Evolutionary conservation across 2,888 invertebrate genomes (phyloP).

Genomic region (Callyntrura guangdongensis): DNA sequence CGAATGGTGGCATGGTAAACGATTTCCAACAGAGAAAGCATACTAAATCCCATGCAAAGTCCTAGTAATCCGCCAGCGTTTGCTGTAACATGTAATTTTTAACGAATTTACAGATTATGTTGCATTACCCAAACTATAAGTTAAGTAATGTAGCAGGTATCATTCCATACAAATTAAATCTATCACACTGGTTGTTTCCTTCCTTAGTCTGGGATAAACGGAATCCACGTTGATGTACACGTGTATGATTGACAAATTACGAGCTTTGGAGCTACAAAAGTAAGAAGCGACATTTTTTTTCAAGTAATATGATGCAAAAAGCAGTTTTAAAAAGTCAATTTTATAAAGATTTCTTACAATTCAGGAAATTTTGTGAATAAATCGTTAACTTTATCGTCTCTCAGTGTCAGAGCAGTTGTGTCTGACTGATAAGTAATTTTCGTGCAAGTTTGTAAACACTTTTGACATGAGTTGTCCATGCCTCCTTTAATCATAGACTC

Average conservation of each 20-base stretch:
- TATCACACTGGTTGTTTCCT: constrained; percentile 75
- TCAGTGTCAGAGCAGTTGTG: constrained; percentile 49
- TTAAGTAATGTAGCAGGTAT: constrained; percentile 12
- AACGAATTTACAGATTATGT: neutral
- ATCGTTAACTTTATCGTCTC: neutral
- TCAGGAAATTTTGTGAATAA: neutral
- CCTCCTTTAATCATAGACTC: constrained; percentile 52
- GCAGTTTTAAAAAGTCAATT: no score
- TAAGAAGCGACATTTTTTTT: no score
- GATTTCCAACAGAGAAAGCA: constrained; percentile 79
- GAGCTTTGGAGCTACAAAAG: neutral
- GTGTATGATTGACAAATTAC: constrained; percentile 77
- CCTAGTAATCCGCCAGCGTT: constrained; percentile 38
- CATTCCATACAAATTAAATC: constrained; percentile 74
- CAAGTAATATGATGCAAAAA: no score
- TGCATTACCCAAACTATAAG: neutral
- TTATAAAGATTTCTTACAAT: neutral
- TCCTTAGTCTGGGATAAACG: constrained; percentile 76
- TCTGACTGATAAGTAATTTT: constrained; percentile 78
- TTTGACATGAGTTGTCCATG: constrained; percentile 21
- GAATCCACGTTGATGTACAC: constrained; percentile 79
- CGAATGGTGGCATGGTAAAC: constrained; percentile 78
- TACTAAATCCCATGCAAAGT: constrained; percentile 78
- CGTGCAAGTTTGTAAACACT: constrained; percentile 78
- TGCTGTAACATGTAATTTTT: neutral